Evolutionary conservation across 2,888 invertebrate genomes (phyloP), one percentile per base, ranked within the genome.

Genomic region (Sceliomorpha sp.): DNA sequence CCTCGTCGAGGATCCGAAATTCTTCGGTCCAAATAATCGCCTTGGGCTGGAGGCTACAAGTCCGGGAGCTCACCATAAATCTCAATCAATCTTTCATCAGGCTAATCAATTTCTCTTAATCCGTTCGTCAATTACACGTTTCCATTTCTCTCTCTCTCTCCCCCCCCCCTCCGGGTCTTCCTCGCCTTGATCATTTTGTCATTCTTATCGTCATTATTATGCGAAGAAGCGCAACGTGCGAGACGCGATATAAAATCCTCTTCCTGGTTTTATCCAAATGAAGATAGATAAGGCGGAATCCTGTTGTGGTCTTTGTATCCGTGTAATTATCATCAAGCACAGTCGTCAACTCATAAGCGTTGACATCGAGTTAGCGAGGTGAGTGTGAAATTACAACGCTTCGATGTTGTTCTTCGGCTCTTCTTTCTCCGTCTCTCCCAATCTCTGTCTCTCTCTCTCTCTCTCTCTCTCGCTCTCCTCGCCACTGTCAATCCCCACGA

Each of bases 321-420:
- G 51, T 34, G 47, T 39, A 63, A 63, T 63, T 63, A 63, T 48
- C 62, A 56, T 63, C 50, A 56, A 42, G 40, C 47, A 17, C 36
- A 42, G 59, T 13, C 42, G 40, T 6, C 44, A 47, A 44, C 64
- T 64, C 64, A 64, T 56, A 48, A 55, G 34, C 55, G 63, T 55
- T 63, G 63, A 48, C 63, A 63, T 45, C 63, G 47, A 42, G 34
- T 55, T 63, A 45, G 55, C 37, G 27, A 37, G 39, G 24, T 29
- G 44, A 62, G 62, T 62, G 62, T 62, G 62, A 63, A 64, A 56
- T 64, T 48, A 63, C 55, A 45, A 14, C 55, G 55, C 53, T 9
- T 29, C 29, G 20, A 5, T 20, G 20, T 20, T 5, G 20, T 20
- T 20, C 20, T 20, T 29, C 29, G 29, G 29, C 8, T 5, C 9